These are phyloP conservation scores for Mesocentrotus franciscanus DNA, from an alignment of 53 echinoderm and acorn worm species.

Conservation along the genomic window DNA sequence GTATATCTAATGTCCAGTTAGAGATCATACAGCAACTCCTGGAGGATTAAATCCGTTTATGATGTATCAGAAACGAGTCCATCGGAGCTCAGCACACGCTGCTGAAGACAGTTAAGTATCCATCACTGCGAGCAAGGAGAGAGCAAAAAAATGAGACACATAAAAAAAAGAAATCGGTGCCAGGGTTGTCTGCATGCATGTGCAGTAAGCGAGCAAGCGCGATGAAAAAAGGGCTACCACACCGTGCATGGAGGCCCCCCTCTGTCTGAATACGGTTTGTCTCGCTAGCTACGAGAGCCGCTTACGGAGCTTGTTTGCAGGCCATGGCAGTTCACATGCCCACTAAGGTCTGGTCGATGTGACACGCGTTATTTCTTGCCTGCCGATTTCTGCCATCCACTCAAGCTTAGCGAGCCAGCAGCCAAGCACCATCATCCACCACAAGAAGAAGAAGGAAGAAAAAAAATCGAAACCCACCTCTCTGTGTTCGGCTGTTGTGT, in stretches of 20 bases:
- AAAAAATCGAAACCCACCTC: conserved; percentile 53
- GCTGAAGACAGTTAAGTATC: conserved; percentile 48
- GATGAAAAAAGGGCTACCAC: conserved; percentile 8
- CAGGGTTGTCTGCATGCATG: conserved; percentile 51
- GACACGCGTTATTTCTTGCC: conserved; percentile 63
- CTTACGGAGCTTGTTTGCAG: conserved; percentile 49
- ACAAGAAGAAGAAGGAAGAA: neutral
- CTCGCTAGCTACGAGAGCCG: neutral
- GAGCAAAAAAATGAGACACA: conserved; percentile 35
- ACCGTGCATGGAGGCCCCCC: conserved; percentile 44
- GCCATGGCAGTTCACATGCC: conserved; percentile 52
- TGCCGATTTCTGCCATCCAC: conserved; percentile 29
- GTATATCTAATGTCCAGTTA: conserved; percentile 26
- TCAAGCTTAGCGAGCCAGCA: conserved; percentile 47
- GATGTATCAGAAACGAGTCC: conserved; percentile 34
- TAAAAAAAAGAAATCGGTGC: neutral
- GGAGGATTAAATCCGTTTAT: conserved; percentile 35
- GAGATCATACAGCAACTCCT: conserved; percentile 12
- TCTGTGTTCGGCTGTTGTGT: neutral
- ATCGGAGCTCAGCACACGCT: conserved; percentile 7
- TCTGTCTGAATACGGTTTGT: conserved; percentile 46
- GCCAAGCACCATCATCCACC: conserved; percentile 46
- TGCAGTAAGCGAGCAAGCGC: neutral
- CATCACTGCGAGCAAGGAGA: conserved; percentile 19
- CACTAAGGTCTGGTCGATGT: conserved; percentile 27